These are phyloP conservation scores for Dromococcyx pavoninus DNA, from an alignment of 2,797 vertebrate genomes.

Conservation along the genomic window DNA sequence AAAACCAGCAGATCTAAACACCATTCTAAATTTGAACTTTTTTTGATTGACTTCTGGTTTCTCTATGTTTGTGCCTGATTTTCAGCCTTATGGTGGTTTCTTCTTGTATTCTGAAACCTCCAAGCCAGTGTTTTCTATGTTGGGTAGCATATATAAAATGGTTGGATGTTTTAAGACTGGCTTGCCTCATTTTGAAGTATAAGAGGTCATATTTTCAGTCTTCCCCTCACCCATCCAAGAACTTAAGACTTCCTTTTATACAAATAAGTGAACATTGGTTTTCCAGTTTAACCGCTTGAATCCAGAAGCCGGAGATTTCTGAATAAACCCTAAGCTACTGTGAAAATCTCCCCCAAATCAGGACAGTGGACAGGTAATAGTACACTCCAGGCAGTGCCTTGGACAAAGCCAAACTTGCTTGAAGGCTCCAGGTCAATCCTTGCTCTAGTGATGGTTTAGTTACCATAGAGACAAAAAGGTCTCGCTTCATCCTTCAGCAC, in stretches of 20 bases:
- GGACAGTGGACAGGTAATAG: not conserved
- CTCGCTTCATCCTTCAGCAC: constrained; percentile 39
- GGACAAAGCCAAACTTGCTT: constrained; percentile 35
- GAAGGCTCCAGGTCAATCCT: constrained; percentile 68
- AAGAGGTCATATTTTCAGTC: not conserved
- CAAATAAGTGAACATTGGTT: rapidly evolving
- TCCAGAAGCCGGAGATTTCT: not conserved
- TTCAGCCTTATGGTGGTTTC: not conserved
- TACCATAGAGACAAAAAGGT: constrained; percentile 74
- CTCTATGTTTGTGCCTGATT: not conserved
- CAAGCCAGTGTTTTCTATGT: not conserved
- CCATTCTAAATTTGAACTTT: not conserved
- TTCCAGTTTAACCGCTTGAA: not conserved
- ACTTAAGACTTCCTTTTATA: not conserved
- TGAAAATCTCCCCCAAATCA: not conserved
- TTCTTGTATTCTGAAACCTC: not conserved
- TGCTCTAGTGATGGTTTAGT: constrained; percentile 61
- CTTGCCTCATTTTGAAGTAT: not conserved
- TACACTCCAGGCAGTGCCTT: not conserved
- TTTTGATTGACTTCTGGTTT: rapidly evolving
- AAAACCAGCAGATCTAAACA: not conserved
- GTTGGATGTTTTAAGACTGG: not conserved
- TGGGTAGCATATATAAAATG: not conserved
- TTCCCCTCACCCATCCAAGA: not conserved
- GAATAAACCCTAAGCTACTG: not conserved